phyloP scores from a whole-genome alignment of 2,113 vertebrate species.

The Chamaea fasciata region DNA sequence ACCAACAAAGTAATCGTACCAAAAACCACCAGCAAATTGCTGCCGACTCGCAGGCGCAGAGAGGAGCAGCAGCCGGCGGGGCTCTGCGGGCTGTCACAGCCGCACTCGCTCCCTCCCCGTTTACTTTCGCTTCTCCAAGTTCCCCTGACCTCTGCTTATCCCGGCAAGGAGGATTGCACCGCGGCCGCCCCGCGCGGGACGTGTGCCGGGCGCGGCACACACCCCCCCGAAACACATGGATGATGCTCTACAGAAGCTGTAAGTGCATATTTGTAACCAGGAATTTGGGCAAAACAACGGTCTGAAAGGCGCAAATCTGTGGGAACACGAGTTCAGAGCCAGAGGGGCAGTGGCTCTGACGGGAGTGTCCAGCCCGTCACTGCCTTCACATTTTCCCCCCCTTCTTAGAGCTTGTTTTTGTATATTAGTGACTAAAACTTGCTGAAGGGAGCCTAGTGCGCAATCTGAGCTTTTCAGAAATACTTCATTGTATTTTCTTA shows the following conservation, averaged over 20 bases:
- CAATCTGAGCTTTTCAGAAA: not conserved
- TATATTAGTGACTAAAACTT: not conserved
- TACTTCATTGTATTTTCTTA: not conserved
- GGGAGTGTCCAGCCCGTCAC: not conserved
- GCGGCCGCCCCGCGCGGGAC: not conserved
- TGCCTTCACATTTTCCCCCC: not conserved
- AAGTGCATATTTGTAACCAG: not conserved
- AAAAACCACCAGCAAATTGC: not conserved
- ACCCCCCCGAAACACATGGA: not conserved
- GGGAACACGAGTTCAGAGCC: not conserved
- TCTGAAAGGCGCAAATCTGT: not conserved
- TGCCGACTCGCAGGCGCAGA: not conserved
- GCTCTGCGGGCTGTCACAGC: not conserved
- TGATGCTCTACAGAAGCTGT: constrained; percentile 53
- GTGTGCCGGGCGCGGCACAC: not conserved
- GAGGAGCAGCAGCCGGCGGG: not conserved
- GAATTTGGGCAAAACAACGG: not conserved
- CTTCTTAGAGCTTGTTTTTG: not conserved
- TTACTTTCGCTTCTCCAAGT: constrained; percentile 15
- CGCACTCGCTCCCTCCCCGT: not conserved
- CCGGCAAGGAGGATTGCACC: not conserved
- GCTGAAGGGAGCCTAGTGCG: not conserved
- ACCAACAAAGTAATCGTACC: not conserved
- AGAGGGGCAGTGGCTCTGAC: not conserved
- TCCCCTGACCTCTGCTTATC: constrained; percentile 6